These are phyloP conservation scores for Nettapus auritus DNA, from an alignment of 2,113 vertebrate genomes.

Conservation along the genomic window DNA sequence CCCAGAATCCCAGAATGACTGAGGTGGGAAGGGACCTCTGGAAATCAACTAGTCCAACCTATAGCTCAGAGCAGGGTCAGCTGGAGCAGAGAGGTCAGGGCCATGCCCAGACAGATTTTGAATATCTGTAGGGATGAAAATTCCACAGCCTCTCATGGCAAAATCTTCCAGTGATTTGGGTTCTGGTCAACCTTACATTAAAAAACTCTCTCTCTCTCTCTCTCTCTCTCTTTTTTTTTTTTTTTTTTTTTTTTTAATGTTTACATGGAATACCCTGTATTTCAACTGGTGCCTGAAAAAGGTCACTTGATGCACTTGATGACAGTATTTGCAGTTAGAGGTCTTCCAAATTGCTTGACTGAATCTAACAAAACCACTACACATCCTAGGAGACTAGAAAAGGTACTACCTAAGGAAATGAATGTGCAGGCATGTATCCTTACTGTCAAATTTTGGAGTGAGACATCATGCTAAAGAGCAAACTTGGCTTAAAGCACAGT, in stretches of 20 bases:
- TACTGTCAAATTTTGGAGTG: neutral
- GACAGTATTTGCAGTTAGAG: neutral
- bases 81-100: neutral
- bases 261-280: neutral
- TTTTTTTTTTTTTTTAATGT: too few relatives aligned
- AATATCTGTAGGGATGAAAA: neutral
- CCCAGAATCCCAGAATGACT: rapidly evolving
- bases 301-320: rapidly evolving
- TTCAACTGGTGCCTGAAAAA: neutral
- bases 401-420: neutral
- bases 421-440: neutral
- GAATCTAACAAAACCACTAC: neutral
- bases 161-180: neutral
- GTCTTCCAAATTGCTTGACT: neutral
- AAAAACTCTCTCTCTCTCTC: too few relatives aligned
- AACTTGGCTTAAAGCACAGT: neutral
- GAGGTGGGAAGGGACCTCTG: neutral
- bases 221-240: too few relatives aligned
- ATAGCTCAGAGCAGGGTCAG: neutral
- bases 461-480: neutral
- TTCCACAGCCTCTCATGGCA: neutral
- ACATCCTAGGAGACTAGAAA: neutral
- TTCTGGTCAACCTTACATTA: neutral
- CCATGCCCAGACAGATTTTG: rapidly evolving
- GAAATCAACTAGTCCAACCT: neutral